Percentiles rank a stretch among this genome's conserved stretches.
phyloP scores from a whole-genome alignment of 2,113 vertebrate species.

The Trogon surrucura region DNA sequence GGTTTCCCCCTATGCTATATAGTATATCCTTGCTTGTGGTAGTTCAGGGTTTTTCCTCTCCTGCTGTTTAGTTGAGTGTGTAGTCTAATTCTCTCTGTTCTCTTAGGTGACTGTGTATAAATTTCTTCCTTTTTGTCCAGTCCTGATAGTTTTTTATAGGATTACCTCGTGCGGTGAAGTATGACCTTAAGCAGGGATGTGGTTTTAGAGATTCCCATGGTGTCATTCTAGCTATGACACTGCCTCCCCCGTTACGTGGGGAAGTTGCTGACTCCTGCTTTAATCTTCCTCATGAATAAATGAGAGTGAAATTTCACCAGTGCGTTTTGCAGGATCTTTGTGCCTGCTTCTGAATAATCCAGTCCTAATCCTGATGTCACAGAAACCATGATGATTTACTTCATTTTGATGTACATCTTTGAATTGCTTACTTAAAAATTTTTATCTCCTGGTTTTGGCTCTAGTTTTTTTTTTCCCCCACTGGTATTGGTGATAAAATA shows the following conservation, averaged over 20 bases:
- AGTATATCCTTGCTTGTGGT: conserved; percentile 35
- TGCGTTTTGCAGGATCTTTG: background rate
- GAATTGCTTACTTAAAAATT: background rate
- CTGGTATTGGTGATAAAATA: background rate
- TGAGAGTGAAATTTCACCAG: conserved; percentile 38
- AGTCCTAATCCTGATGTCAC: conserved; percentile 8
- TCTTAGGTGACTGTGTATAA: background rate
- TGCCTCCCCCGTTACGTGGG: background rate
- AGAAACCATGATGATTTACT: conserved; percentile 24
- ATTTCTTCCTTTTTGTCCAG: conserved; percentile 14
- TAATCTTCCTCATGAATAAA: background rate
- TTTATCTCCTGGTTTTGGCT: background rate
- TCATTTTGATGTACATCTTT: background rate
- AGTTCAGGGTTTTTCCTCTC: conserved; percentile 39
- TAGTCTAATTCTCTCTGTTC: background rate
- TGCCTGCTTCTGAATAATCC: conserved; percentile 24
- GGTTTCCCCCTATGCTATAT: conserved; percentile 9
- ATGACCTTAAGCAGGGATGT: background rate
- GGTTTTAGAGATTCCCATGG: conserved; percentile 41
- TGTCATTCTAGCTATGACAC: conserved; percentile 47
- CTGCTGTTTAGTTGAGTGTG: background rate
- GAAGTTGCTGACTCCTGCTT: conserved; percentile 46
- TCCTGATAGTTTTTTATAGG: conserved; percentile 7
- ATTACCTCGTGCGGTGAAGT: background rate
- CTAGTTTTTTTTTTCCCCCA: background rate